phyloP scores from a whole-genome alignment of 1,140 invertebrate genomes.

The Macrobrachium rosenbergii region DNA sequence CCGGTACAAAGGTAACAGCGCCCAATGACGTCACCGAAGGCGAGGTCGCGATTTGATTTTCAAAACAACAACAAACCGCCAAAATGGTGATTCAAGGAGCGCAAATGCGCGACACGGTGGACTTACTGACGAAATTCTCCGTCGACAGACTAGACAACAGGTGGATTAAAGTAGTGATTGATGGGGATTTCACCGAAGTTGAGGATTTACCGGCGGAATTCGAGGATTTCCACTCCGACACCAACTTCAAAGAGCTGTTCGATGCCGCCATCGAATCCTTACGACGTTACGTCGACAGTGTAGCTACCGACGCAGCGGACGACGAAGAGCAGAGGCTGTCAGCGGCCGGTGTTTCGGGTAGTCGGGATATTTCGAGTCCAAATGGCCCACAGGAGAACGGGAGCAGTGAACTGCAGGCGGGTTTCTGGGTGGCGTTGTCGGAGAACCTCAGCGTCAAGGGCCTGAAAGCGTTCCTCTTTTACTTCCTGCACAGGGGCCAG shows the following conservation, averaged over 20 bases:
- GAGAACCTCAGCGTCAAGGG: slow-evolving; percentile 72
- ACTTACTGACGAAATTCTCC: slow-evolving; percentile 58
- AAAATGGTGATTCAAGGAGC: no score
- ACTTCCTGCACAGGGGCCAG: slow-evolving; percentile 73
- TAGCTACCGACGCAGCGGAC: slow-evolving; percentile 52
- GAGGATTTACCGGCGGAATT: slow-evolving; percentile 72
- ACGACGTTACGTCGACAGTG: slow-evolving; percentile 61
- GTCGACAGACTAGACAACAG: slow-evolving; percentile 69
- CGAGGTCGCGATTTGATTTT: no score
- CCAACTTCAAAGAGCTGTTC: slow-evolving; percentile 69
- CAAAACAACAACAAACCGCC: no score
- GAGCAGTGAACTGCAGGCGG: slow-evolving; percentile 59
- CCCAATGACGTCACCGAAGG: no score
- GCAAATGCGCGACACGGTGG: slow-evolving; percentile 21
- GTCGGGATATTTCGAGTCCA: no score
- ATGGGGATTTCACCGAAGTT: slow-evolving; percentile 72
- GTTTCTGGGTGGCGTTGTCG: slow-evolving; percentile 75
- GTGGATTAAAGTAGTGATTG: slow-evolving; percentile 73
- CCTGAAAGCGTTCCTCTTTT: slow-evolving; percentile 73
- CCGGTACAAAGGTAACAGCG: no score
- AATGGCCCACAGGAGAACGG: background rate
- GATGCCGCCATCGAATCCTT: slow-evolving; percentile 66
- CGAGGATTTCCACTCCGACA: slow-evolving; percentile 70
- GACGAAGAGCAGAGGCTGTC: slow-evolving; percentile 30
- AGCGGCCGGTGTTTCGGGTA: background rate